Evolutionary conservation across 2,888 invertebrate genomes (phyloP).

Genomic region (Venusia cambrica): DNA sequence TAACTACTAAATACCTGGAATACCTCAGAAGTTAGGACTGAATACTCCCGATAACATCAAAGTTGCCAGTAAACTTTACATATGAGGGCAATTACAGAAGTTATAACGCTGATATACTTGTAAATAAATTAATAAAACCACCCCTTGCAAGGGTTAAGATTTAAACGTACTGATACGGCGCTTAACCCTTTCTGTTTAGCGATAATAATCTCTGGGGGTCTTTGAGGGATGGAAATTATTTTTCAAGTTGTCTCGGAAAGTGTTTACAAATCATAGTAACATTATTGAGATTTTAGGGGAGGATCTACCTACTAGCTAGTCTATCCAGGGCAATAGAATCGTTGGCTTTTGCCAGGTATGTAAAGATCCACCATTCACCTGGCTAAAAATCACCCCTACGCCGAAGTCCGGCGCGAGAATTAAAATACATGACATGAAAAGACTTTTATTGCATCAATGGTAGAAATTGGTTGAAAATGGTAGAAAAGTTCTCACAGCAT

Average conservation of each 20-base stretch:
- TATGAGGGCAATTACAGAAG: slow-evolving; percentile 70
- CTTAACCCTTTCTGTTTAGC: slow-evolving; percentile 32
- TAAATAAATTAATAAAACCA: slow-evolving; percentile 78
- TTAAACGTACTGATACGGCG: slow-evolving; percentile 57
- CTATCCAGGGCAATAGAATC: too few species aligned
- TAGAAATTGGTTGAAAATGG: too few species aligned
- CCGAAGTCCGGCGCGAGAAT: too few species aligned
- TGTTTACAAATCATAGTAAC: neutral
- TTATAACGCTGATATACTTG: slow-evolving; percentile 63
- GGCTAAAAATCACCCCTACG: too few species aligned
- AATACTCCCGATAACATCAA: slow-evolving; percentile 65
- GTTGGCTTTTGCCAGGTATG: too few species aligned
- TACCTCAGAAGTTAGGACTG: slow-evolving; percentile 30
- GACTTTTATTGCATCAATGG: too few species aligned
- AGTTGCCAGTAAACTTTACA: slow-evolving; percentile 68
- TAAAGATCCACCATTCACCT: too few species aligned
- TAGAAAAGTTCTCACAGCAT: too few species aligned
- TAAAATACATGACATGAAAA: too few species aligned
- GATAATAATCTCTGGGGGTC: slow-evolving; percentile 25
- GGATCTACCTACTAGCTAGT: too few species aligned
- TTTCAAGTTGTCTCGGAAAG: slow-evolving; percentile 9
- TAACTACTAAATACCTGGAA: too few species aligned
- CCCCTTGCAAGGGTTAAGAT: slow-evolving; percentile 69
- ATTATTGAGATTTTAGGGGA: too few species aligned
- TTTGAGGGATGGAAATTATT: slow-evolving; percentile 19